Evolutionary conservation across 2,888 invertebrate species (phyloP).

Genomic region (Melinaea menophilus): DNA sequence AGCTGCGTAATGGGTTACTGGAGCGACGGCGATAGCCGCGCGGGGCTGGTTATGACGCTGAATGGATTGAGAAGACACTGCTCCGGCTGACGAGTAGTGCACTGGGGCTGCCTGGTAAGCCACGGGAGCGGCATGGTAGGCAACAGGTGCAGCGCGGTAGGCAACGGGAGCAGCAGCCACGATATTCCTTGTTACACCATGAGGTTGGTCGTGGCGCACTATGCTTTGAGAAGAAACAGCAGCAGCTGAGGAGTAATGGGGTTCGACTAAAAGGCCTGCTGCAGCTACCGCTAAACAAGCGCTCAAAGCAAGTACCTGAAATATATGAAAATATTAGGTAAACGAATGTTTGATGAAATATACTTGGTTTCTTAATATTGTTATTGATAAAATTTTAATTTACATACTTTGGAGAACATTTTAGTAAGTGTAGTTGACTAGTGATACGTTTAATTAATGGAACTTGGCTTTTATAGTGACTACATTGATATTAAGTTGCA

Average conservation of each 20-base stretch:
- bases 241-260: constrained; percentile 49
- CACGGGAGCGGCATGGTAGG: constrained; percentile 38
- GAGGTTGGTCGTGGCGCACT: constrained; percentile 51
- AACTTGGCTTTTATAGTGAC: constrained; percentile 54
- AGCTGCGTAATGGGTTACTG: constrained; percentile 39
- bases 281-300: constrained; percentile 62
- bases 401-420: constrained; percentile 68
- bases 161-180: constrained; percentile 35
- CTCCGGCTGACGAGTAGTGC: constrained; percentile 37
- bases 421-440: constrained; percentile 32
- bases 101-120: constrained; percentile 36
- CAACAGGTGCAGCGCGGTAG: constrained; percentile 35
- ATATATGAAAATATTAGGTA: constrained; percentile 19
- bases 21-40: constrained; percentile 41
- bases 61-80: constrained; percentile 56
- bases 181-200: constrained; percentile 30
- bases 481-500: constrained; percentile 39
- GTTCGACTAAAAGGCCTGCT: constrained; percentile 49
- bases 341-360: neutral
- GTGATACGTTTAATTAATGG: constrained; percentile 38
- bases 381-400: too few relatives aligned
- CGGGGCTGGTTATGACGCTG: constrained; percentile 55
- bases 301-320: constrained; percentile 56
- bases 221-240: constrained; percentile 54
- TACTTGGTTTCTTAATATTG: neutral